Evolutionary conservation across 2,888 invertebrate genomes (phyloP).

Genomic region (Harpalus rubripes): DNA sequence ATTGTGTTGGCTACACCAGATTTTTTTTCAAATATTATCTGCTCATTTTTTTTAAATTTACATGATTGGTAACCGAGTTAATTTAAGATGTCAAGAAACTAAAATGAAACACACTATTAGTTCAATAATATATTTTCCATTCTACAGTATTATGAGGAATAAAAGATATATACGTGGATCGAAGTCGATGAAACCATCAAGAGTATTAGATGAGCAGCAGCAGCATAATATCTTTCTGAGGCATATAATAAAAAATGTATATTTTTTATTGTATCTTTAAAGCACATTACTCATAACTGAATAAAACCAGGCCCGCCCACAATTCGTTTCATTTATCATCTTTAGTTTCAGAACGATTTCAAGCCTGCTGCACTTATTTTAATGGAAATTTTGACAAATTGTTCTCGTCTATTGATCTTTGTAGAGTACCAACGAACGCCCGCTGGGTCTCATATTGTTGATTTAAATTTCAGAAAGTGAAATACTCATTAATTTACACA

Average conservation of each 20-base stretch:
- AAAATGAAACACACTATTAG: too few relatives aligned
- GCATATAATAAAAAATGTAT: slow-evolving; percentile 59
- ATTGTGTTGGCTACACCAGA: too few relatives aligned
- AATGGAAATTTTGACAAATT: slow-evolving; percentile 67
- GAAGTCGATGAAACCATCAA: slow-evolving; percentile 25
- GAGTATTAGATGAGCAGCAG: neutral
- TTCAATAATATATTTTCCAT: too few relatives aligned
- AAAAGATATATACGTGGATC: neutral
- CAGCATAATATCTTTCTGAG: slow-evolving; percentile 41
- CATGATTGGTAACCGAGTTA: too few relatives aligned
- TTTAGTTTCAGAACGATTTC: slow-evolving; percentile 67
- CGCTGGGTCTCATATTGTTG: slow-evolving; percentile 49
- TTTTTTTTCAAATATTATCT: too few relatives aligned
- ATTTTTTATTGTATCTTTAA: slow-evolving; percentile 66
- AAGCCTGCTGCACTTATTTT: slow-evolving; percentile 67
- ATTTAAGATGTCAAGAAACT: too few relatives aligned
- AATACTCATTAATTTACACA: slow-evolving; percentile 60
- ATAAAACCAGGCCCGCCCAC: slow-evolving; percentile 66
- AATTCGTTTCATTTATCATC: slow-evolving; percentile 66
- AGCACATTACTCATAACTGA: slow-evolving; percentile 66
- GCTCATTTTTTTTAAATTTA: too few relatives aligned
- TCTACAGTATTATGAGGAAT: too few relatives aligned
- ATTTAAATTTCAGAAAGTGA: slow-evolving; percentile 60
- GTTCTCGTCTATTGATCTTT: slow-evolving; percentile 65
- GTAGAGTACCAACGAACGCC: slow-evolving; percentile 47